Conservation (phyloP, 1,140 invertebrate species). For the Antheraea pernyi region DNA sequence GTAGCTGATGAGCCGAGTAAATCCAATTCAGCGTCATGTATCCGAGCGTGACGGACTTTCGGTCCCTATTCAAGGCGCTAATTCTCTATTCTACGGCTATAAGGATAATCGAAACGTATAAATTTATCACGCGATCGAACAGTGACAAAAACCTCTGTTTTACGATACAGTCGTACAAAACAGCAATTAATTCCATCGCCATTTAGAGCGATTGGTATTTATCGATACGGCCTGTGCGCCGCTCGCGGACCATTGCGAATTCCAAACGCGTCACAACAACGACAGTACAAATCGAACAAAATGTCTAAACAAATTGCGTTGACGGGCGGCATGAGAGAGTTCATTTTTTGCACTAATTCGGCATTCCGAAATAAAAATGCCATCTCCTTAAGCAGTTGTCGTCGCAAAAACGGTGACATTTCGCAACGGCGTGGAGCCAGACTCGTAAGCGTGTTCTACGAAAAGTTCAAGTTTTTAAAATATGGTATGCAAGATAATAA, state of each 20-base stretch:
- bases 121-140: background rate
- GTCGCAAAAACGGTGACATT: constrained; percentile 51
- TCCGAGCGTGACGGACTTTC: too few relatives aligned
- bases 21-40: too few relatives aligned
- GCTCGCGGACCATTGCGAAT: constrained; percentile 46
- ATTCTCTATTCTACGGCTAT: too few relatives aligned
- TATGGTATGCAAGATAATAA: constrained; percentile 53
- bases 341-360: constrained; percentile 76
- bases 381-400: constrained; percentile 53
- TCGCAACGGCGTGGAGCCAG: constrained; percentile 15
- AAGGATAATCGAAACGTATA: background rate
- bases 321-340: constrained; percentile 51
- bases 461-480: constrained; percentile 45
- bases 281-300: constrained; percentile 62
- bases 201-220: constrained; percentile 19
- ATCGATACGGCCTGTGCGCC: constrained; percentile 44
- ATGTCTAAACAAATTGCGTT: constrained; percentile 72
- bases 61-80: too few relatives aligned
- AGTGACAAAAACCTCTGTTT: background rate
- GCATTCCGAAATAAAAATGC: constrained; percentile 78
- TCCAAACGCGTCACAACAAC: constrained; percentile 42
- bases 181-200: constrained; percentile 1
- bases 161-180: constrained; percentile 1
- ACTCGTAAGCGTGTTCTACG: constrained; percentile 38
- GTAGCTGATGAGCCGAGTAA: too few relatives aligned